phyloP scores from a whole-genome alignment of 1,140 invertebrate genomes.

The Gyrodactylus bullatarudis region DNA sequence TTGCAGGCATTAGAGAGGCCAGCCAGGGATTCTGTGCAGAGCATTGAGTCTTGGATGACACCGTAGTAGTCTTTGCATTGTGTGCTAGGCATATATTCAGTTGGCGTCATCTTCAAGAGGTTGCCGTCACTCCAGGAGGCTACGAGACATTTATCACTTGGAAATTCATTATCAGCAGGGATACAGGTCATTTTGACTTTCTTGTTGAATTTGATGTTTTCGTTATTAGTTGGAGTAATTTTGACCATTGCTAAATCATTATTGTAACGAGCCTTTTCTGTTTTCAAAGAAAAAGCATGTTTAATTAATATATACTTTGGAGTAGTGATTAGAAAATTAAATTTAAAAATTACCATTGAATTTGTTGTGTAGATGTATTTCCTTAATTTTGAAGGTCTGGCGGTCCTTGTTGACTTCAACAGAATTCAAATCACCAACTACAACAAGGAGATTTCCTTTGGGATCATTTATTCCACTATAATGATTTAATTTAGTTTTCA shows the following conservation, averaged over 20 bases:
- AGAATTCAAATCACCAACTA: background rate
- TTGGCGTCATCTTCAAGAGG: background rate
- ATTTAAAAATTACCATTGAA: background rate
- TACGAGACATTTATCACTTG: background rate
- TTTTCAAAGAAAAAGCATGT: too few species aligned
- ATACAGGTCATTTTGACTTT: background rate
- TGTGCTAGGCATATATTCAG: background rate
- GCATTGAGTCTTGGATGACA: background rate
- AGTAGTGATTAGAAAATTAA: too few species aligned
- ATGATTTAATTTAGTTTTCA: background rate
- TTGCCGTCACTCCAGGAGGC: background rate
- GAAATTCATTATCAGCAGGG: background rate
- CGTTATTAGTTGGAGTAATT: background rate
- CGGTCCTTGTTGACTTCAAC: background rate
- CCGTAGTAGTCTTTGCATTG: background rate
- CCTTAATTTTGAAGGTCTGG: background rate
- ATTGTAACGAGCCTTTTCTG: too few species aligned
- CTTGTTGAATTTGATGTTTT: background rate
- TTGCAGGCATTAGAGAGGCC: background rate
- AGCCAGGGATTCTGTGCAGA: background rate
- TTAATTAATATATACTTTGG: too few species aligned
- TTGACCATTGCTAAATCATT: background rate
- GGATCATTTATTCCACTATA: background rate
- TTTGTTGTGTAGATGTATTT: background rate
- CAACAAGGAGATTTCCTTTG: background rate